phyloP scores from a whole-genome alignment of 2,888 invertebrate species.

The Sinhomidia bicolor region DNA sequence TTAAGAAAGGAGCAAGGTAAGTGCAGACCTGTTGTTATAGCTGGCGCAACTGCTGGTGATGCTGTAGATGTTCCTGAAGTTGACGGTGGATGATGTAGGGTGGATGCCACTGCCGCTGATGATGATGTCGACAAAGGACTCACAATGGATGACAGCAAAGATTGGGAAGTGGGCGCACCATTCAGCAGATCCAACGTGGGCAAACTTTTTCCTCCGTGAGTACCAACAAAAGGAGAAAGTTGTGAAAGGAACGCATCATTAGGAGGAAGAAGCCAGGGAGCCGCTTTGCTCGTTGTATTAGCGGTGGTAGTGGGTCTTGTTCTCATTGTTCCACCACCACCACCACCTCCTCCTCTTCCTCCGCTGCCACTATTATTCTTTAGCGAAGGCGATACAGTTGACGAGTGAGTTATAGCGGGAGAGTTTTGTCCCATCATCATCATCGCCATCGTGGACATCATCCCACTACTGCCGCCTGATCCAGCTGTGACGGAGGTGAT shows the following conservation, averaged over 20 bases:
- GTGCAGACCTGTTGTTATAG: slow-evolving; percentile 62
- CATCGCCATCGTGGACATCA: no score
- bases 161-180: slow-evolving; percentile 68
- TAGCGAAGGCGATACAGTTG: slow-evolving; percentile 50
- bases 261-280: slow-evolving; percentile 78
- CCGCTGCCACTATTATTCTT: slow-evolving; percentile 30
- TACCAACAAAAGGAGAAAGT: slow-evolving; percentile 76
- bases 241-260: slow-evolving; percentile 77
- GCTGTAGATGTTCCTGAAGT: background rate
- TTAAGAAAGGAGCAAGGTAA: slow-evolving; percentile 31
- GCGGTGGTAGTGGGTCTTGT: slow-evolving; percentile 12
- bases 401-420: slow-evolving; percentile 58
- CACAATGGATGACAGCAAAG: slow-evolving; percentile 52
- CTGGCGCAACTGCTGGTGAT: slow-evolving; percentile 18
- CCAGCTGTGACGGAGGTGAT: slow-evolving; percentile 52
- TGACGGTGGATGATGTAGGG: slow-evolving; percentile 18
- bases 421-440: slow-evolving; percentile 43
- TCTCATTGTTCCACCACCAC: slow-evolving; percentile 26
- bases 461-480: slow-evolving; percentile 17
- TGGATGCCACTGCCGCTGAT: no score
- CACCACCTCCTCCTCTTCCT: no score
- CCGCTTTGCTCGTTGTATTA: slow-evolving; percentile 53
- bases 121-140: slow-evolving; percentile 50
- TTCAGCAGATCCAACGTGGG: slow-evolving; percentile 76
- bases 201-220: slow-evolving; percentile 61